A percentile compares a stretch with the other conserved stretches of the same genome.
Evolutionary conservation across 2,888 invertebrate species (phyloP).

Genomic region (Plebejus anna): DNA sequence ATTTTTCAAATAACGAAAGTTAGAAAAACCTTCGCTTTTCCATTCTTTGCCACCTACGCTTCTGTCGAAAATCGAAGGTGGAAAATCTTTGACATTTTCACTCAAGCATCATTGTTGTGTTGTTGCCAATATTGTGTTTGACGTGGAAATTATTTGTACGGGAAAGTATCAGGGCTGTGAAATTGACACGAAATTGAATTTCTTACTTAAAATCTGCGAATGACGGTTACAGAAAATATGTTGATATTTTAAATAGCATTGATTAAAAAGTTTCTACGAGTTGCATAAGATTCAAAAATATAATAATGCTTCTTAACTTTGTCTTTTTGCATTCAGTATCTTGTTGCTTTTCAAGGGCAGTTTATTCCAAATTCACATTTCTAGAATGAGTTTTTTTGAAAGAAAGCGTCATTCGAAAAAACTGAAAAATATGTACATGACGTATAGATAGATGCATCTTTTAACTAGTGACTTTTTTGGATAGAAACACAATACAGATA

Average conservation of each 20-base stretch:
- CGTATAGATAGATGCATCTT: too few species aligned
- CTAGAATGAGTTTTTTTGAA: too few species aligned
- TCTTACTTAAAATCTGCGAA: constrained; percentile 40
- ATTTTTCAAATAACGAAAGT: background rate
- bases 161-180: constrained; percentile 47
- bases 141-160: constrained; percentile 65
- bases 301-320: background rate
- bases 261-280: background rate
- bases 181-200: constrained; percentile 47
- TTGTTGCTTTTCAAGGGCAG: too few species aligned
- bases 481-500: too few species aligned
- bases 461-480: too few species aligned
- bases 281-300: background rate
- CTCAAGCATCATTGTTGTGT: constrained; percentile 56
- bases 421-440: too few species aligned
- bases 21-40: background rate
- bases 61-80: constrained; percentile 32
- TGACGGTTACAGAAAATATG: constrained; percentile 40
- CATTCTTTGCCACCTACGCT: background rate
- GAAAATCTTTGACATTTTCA: constrained; percentile 51
- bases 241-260: background rate
- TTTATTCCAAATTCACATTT: too few species aligned
- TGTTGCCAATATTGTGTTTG: constrained; percentile 55
- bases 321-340: too few species aligned
- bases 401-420: too few species aligned